Base-by-base conservation (phyloP, 2,888 invertebrate species). In the Leucophenga montana region DNA sequence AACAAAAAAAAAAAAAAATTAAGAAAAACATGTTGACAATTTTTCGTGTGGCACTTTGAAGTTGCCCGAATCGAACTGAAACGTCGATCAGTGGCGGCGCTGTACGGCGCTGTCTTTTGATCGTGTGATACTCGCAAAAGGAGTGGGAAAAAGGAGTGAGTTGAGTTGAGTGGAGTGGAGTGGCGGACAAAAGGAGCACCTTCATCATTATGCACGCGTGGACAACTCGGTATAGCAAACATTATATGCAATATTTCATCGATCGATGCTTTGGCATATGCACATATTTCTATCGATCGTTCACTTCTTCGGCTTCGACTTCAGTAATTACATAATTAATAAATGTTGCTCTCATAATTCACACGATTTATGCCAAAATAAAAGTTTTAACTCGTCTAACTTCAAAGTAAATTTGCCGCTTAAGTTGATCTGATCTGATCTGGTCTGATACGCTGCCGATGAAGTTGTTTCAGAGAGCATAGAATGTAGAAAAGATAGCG, bases 191-290 rank as follows among this genome's bases (percentile, higher is more conserved):
- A 33, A 33, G 33, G 44, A 33, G 50, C 8, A 62, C 4, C 84
- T 83, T 79, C 85, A 66, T 80, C 78, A 83, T 85, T 84, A 84
- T 84, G 78, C 75, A 85, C 83, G 85, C 83, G 83, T 83, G 83
- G 84, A 84, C 84, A 85, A 78, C 80, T 82, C 77, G 77, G 77
- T 22, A 11, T 27, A 20, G 54, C 20, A 20, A 18, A n/a, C 13
- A 4, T 22, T 54, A 8, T 16, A 18, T 59, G 59, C 22, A 61
- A 18, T n/a, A 61, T 27, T 50, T 18, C 18, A 44, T 5, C 20
- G 20, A n/a, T 39, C 27, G 27, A 27, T 27, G 4, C 27, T 27
- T n/a, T n/a, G n/a, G n/a, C 27, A 4, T 27, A n/a, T n/a, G n/a
- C n/a, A n/a, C n/a, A n/a, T 27, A 27, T 27, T 14, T 18, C 50